Percentiles rank a stretch among this genome's conserved stretches.
These are phyloP conservation scores for Pangasius macronema DNA, from an alignment of 2,797 vertebrate genomes.

Conservation along the genomic window DNA sequence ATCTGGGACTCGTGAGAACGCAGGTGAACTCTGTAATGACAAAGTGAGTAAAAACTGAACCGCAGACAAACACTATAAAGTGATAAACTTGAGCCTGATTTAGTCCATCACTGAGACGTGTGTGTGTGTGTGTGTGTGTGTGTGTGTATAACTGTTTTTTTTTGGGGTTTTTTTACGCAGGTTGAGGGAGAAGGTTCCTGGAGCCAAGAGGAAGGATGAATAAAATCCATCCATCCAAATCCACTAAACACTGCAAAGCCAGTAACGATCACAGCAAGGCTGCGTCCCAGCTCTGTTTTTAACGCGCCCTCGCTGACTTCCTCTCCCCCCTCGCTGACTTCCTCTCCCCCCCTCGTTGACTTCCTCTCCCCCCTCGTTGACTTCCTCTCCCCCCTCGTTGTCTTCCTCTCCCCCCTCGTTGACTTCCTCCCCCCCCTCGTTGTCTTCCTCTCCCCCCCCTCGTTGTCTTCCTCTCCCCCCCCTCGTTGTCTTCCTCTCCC, in stretches of 20 bases:
- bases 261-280: slow-evolving; percentile 30
- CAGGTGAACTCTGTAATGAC: slow-evolving; percentile 96
- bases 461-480: neutral
- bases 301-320: neutral
- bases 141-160: slow-evolving; percentile 25
- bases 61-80: neutral
- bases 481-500: neutral
- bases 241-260: slow-evolving; percentile 34
- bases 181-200: slow-evolving; percentile 98
- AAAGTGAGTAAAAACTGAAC: slow-evolving; percentile 83
- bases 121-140: neutral
- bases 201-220: slow-evolving; percentile 95
- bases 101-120: neutral
- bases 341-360: too few species aligned
- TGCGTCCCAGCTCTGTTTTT: neutral
- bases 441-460: neutral
- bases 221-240: slow-evolving; percentile 63
- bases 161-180: slow-evolving; percentile 74
- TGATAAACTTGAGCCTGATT: neutral
- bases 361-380: neutral
- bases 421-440: too few species aligned
- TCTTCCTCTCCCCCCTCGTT: neutral
- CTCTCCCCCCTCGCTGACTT: too few species aligned
- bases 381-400: too few species aligned
- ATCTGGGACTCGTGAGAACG: slow-evolving; percentile 94